These are phyloP conservation scores for Anolis carolinensis DNA, from an alignment of 2,113 vertebrate genomes.

Conservation along the genomic window DNA sequence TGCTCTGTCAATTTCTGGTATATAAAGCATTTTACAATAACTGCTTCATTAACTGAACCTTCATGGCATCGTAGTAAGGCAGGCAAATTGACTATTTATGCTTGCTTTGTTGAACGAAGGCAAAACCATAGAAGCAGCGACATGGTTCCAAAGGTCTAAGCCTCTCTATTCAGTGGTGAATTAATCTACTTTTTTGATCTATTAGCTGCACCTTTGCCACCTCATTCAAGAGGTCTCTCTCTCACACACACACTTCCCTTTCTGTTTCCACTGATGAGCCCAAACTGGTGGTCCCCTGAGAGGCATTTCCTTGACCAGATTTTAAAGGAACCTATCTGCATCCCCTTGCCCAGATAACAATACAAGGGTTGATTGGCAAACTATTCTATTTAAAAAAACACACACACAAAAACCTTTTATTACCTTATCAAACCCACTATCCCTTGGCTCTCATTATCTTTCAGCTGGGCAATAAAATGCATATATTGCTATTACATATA, in stretches of 20 bases:
- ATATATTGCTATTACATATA: constrained; percentile 27
- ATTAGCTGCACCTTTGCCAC: background rate
- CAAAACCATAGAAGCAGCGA: background rate
- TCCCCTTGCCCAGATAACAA: background rate
- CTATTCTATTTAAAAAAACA: background rate
- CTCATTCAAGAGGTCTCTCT: background rate
- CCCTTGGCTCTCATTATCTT: constrained; percentile 1
- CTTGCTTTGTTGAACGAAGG: background rate
- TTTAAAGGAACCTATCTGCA: background rate
- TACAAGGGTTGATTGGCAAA: background rate
- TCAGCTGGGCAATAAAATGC: constrained; percentile 60
- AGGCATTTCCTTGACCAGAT: background rate
- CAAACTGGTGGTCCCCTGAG: background rate
- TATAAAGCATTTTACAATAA: background rate
- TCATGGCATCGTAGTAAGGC: background rate
- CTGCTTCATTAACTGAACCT: background rate
- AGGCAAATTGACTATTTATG: background rate
- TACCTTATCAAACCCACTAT: constrained; percentile 37
- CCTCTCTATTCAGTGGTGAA: no score
- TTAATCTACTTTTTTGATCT: background rate
- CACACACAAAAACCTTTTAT: constrained; percentile 13
- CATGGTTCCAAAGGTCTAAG: background rate
- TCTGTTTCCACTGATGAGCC: background rate
- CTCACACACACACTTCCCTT: no score
- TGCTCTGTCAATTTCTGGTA: background rate